Conservation (phyloP, 2,113 vertebrate species). For the Corydoras maculifer region DNA sequence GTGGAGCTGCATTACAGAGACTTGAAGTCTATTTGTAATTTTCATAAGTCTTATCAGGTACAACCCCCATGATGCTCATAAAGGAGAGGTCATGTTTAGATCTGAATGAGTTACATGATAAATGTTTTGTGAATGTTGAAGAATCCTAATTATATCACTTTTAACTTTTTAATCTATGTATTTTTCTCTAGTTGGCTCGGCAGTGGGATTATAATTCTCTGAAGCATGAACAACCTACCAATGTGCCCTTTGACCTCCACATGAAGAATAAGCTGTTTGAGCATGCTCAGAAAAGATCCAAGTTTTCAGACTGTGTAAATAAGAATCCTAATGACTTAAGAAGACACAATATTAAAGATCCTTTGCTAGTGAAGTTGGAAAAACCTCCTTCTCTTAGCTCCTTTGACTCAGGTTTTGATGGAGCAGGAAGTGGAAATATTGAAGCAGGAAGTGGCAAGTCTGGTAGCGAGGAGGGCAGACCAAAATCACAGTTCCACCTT, state of each 20-base stretch:
- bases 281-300: neutral
- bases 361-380: neutral
- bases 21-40: constrained; percentile 53
- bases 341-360: neutral
- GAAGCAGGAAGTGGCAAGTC: constrained; percentile 41
- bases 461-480: constrained; percentile 23
- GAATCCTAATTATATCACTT: constrained; percentile 47
- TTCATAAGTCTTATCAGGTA: constrained; percentile 48
- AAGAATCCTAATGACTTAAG: neutral
- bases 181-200: constrained; percentile 57
- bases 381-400: constrained; percentile 55
- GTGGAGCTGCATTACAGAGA: constrained; percentile 48
- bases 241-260: neutral
- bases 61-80: neutral
- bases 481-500: constrained; percentile 12
- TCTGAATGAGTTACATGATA: too few relatives aligned
- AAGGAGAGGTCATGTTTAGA: too few relatives aligned
- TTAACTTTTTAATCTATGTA: constrained; percentile 39
- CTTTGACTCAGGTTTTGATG: constrained; percentile 64
- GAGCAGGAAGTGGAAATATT: constrained; percentile 46
- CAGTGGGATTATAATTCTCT: constrained; percentile 66
- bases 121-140: too few relatives aligned
- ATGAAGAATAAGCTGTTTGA: neutral
- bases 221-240: neutral
- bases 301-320: too few relatives aligned